These are phyloP conservation scores for Cydia fagiglandana DNA, from an alignment of 1,140 invertebrate species.

Conservation along the genomic window DNA sequence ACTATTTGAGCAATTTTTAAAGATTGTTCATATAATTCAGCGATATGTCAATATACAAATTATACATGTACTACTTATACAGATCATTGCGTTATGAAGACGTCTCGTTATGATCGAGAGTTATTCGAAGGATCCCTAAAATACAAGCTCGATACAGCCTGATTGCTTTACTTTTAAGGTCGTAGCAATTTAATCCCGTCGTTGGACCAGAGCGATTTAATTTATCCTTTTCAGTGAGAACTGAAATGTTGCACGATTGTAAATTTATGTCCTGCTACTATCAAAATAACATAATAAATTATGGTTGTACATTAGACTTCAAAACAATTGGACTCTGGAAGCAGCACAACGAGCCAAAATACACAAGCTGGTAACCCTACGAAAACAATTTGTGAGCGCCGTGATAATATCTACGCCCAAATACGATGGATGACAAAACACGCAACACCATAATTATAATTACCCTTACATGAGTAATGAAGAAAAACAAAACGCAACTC, in stretches of 20 bases:
- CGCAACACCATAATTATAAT: slow-evolving; percentile 54
- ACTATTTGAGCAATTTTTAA: too few relatives aligned
- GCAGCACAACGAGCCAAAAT: slow-evolving; percentile 2
- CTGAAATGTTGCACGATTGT: neutral
- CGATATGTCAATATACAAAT: too few relatives aligned
- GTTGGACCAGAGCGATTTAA: slow-evolving; percentile 20
- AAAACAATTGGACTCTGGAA: neutral
- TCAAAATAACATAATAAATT: neutral
- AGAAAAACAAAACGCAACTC: slow-evolving; percentile 31
- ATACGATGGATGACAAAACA: slow-evolving; percentile 53
- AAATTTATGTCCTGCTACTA: neutral
- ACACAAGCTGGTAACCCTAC: neutral
- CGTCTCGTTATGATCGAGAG: neutral
- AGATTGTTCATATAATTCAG: too few relatives aligned
- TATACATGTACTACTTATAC: neutral
- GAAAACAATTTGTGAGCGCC: slow-evolving; percentile 46
- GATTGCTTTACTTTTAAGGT: slow-evolving; percentile 47
- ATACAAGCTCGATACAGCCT: slow-evolving; percentile 31
- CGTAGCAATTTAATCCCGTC: slow-evolving; percentile 20
- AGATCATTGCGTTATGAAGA: neutral
- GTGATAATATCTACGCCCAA: slow-evolving; percentile 49
- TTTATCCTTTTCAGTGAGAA: neutral
- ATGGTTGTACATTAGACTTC: neutral
- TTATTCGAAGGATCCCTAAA: slow-evolving; percentile 14
- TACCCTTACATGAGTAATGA: slow-evolving; percentile 45